Evolutionary conservation across 2,888 invertebrate genomes (phyloP).

Genomic region (Epistrophe eligans): DNA sequence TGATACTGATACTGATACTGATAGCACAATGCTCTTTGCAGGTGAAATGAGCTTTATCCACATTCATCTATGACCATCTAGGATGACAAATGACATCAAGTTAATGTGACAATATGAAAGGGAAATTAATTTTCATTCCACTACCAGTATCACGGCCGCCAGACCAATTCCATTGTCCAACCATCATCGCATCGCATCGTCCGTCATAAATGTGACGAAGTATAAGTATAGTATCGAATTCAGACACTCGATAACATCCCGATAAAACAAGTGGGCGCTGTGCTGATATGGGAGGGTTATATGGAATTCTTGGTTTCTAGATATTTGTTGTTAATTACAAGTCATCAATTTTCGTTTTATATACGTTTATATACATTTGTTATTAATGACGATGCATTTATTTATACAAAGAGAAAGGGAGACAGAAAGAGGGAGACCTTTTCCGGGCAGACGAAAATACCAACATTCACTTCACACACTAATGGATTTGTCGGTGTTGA

Average conservation of each 20-base stretch:
- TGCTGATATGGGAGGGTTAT: background rate
- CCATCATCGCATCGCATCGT: constrained; percentile 6
- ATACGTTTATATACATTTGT: constrained; percentile 44
- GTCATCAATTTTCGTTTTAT: constrained; percentile 71
- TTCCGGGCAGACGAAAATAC: constrained; percentile 21
- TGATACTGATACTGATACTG: constrained; percentile 58
- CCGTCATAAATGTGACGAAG: constrained; percentile 57
- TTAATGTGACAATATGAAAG: constrained; percentile 77
- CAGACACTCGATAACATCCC: constrained; percentile 55
- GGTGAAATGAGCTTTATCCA: constrained; percentile 67
- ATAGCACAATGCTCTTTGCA: constrained; percentile 46
- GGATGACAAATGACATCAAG: constrained; percentile 78
- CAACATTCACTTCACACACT: background rate
- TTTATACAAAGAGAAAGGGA: constrained; percentile 12
- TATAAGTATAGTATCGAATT: constrained; percentile 59
- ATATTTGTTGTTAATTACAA: constrained; percentile 73
- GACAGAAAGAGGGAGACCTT: background rate
- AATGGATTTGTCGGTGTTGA: constrained; percentile 16
- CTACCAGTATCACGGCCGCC: constrained; percentile 1
- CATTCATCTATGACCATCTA: constrained; percentile 57
- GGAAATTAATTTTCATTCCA: constrained; percentile 72
- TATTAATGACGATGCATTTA: constrained; percentile 61
- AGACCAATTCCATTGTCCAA: constrained; percentile 5
- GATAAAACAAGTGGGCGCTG: background rate
- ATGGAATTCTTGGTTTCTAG: constrained; percentile 17